Percentiles rank a stretch among this genome's conserved stretches.
Evolutionary conservation across 2,888 invertebrate species (phyloP).

Genomic region (Caenorhabditis zanzibari): DNA sequence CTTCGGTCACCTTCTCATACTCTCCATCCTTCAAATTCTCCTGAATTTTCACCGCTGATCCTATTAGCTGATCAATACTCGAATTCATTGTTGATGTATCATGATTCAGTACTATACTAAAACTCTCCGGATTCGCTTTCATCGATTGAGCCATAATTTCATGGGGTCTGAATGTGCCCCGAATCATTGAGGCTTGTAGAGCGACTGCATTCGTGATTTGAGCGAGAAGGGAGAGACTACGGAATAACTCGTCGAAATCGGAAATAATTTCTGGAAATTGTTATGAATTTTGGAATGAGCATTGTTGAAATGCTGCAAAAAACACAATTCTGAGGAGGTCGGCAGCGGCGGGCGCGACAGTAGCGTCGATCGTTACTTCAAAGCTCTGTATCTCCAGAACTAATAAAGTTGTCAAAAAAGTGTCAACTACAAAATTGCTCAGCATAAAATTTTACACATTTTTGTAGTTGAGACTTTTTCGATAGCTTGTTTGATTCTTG

Average conservation of each 20-base stretch:
- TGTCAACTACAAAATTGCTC: too few species aligned
- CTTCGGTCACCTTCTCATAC: not conserved
- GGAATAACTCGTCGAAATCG: not conserved
- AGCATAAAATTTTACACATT: too few species aligned
- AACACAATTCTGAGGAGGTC: too few species aligned
- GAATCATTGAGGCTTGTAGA: not conserved
- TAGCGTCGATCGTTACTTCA: too few species aligned
- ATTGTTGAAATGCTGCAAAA: too few species aligned
- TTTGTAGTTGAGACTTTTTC: too few species aligned
- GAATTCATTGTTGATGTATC: not conserved
- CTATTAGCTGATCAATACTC: not conserved
- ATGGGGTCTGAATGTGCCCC: not conserved
- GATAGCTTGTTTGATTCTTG: too few species aligned
- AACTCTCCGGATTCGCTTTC: not conserved
- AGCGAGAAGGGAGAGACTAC: not conserved
- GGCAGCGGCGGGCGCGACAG: too few species aligned
- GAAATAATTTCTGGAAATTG: not conserved
- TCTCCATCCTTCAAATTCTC: not conserved
- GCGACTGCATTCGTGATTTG: constrained; percentile 7
- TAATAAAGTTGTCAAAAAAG: too few species aligned
- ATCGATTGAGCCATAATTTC: not conserved
- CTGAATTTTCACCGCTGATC: not conserved
- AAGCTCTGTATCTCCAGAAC: too few species aligned
- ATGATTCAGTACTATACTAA: not conserved
- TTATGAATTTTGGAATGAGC: too few species aligned